Evolutionary conservation across 2,797 vertebrate species (phyloP).

Genomic region (Trichosurus vulpecula): DNA sequence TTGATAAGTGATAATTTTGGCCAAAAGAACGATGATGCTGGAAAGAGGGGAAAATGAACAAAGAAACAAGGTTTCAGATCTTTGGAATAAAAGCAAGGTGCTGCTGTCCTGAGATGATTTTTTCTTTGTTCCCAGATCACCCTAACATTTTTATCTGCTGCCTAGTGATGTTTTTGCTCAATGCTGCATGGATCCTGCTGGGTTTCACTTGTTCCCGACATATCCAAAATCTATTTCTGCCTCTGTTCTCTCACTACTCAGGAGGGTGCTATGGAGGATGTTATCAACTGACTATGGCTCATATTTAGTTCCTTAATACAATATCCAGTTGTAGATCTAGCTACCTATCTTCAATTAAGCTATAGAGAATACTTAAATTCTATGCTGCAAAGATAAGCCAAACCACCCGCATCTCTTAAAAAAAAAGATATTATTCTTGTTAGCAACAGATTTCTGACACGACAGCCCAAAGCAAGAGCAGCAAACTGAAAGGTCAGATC

Average conservation of each 20-base stretch:
- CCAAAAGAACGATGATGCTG: background rate
- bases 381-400: background rate
- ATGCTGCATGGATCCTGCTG: background rate
- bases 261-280: background rate
- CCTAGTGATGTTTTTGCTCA: background rate
- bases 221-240: background rate
- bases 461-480: background rate
- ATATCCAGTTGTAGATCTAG: background rate
- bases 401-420: background rate
- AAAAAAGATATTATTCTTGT: background rate
- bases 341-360: constrained; percentile 32
- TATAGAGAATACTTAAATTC: constrained; percentile 1
- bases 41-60: background rate
- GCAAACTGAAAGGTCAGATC: background rate
- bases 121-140: background rate
- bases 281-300: background rate
- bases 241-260: background rate
- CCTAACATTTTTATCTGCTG: background rate
- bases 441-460: background rate
- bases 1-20: fast-evolving
- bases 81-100: background rate
- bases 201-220: constrained; percentile 33
- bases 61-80: background rate
- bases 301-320: background rate
- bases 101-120: background rate